phyloP scores from a whole-genome alignment of 2,113 vertebrate species.

The Caranx melampygus region DNA sequence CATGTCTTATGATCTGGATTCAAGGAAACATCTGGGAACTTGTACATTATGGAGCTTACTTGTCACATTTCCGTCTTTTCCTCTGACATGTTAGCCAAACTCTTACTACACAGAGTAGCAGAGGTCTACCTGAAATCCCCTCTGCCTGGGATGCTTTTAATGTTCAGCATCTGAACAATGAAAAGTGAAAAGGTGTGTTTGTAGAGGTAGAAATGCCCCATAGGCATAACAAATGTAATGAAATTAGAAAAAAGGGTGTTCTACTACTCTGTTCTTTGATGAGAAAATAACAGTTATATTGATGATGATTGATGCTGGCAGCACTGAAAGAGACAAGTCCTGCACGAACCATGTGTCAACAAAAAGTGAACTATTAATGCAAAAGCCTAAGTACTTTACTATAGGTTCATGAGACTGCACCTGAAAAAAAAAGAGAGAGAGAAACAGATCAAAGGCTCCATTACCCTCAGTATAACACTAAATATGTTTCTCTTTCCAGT shows the following conservation, averaged over 20 bases:
- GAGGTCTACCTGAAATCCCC: neutral
- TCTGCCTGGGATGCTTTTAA: neutral
- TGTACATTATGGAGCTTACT: constrained; percentile 3
- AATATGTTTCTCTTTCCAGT: constrained; percentile 35
- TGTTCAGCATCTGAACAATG: neutral
- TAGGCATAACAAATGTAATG: neutral
- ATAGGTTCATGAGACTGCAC: neutral
- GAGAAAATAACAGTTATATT: neutral
- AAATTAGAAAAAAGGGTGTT: neutral
- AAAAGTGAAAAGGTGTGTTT: neutral
- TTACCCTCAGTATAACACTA: neutral
- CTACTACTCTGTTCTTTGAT: neutral
- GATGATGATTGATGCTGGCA: neutral
- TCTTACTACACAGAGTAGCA: neutral
- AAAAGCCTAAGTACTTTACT: neutral
- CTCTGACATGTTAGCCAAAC: constrained; percentile 27
- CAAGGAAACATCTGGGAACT: constrained; percentile 39
- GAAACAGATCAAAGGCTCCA: constrained; percentile 4
- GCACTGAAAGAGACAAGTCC: neutral
- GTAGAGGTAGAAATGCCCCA: too few relatives aligned
- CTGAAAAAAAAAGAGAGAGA: neutral
- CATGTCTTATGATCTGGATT: constrained; percentile 44
- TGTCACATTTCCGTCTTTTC: constrained; percentile 16
- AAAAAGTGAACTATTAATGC: neutral
- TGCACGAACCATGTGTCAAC: neutral